Evolutionary conservation across 1,140 invertebrate species (phyloP).

Genomic region (Leptinotarsa undecemlineata): DNA sequence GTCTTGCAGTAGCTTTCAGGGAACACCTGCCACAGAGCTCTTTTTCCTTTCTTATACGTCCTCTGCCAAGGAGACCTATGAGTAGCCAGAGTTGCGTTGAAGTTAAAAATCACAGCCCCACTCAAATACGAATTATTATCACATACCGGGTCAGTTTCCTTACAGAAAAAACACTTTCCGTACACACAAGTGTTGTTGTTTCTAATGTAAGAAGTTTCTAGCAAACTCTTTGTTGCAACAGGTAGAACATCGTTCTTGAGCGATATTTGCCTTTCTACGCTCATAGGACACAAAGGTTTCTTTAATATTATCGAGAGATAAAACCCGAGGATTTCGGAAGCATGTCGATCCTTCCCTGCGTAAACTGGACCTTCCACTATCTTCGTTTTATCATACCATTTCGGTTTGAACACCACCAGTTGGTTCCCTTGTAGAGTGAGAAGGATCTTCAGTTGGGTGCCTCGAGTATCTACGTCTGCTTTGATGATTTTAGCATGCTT

Average conservation of each 20-base stretch:
- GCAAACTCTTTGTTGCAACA: conserved; percentile 68
- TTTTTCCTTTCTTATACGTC: conserved; percentile 77
- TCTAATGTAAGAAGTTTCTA: conserved; percentile 62
- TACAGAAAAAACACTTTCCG: conserved; percentile 89
- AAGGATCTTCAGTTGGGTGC: conserved; percentile 89
- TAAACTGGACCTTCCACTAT: conserved; percentile 81
- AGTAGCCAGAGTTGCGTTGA: conserved; percentile 72
- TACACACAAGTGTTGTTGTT: conserved; percentile 75
- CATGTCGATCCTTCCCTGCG: conserved; percentile 87
- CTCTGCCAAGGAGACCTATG: conserved; percentile 86
- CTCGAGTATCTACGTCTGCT: conserved; percentile 76
- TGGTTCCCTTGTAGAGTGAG: conserved; percentile 77
- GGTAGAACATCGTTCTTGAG: conserved; percentile 74
- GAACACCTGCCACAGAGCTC: conserved; percentile 80
- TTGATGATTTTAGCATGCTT: conserved; percentile 69
- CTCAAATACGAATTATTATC: conserved; percentile 69
- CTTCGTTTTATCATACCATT: conserved; percentile 78
- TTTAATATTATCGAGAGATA: conserved; percentile 81
- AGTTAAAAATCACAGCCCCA: conserved; percentile 83
- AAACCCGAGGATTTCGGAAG: conserved; percentile 95
- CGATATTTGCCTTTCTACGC: conserved; percentile 77
- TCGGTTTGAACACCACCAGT: conserved; percentile 87
- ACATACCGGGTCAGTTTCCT: conserved; percentile 61
- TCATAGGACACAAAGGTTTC: conserved; percentile 77
- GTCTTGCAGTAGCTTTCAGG: conserved; percentile 72